Conservation (phyloP, 2,888 invertebrate genomes). For the Caenorhabditis wallacei region DNA sequence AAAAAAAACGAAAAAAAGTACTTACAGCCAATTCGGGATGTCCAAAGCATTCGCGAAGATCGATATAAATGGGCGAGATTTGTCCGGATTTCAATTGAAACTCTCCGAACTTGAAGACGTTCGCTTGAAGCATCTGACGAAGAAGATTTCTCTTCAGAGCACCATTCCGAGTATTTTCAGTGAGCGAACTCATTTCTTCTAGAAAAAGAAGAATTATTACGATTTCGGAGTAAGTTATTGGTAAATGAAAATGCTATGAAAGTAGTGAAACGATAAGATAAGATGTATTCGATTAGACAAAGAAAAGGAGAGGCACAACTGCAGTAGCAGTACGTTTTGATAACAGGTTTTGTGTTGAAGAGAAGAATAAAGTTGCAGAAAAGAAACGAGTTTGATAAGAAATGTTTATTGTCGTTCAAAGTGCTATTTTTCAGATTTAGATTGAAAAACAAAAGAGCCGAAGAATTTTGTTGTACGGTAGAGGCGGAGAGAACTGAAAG, state of each 20-base stretch:
- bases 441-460: neutral
- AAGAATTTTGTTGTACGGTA: neutral
- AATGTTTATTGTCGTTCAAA: neutral
- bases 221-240: neutral
- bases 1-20: slow-evolving; percentile 6
- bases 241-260: slow-evolving; percentile 12
- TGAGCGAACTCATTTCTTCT: slow-evolving; percentile 56
- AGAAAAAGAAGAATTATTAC: neutral
- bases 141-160: slow-evolving; percentile 66
- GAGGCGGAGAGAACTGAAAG: neutral
- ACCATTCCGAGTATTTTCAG: slow-evolving; percentile 54
- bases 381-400: slow-evolving; percentile 16
- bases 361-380: slow-evolving; percentile 14
- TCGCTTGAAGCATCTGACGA: slow-evolving; percentile 64
- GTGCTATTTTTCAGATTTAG: neutral
- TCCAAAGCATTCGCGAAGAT: slow-evolving; percentile 93
- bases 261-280: slow-evolving; percentile 24
- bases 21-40: slow-evolving; percentile 91
- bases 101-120: slow-evolving; percentile 94
- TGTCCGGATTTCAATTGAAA: slow-evolving; percentile 95
- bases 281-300: slow-evolving; percentile 29
- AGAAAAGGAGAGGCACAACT: slow-evolving; percentile 9
- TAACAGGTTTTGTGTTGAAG: slow-evolving; percentile 42
- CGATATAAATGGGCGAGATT: slow-evolving; percentile 95
- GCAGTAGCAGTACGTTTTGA: slow-evolving; percentile 22